Percentiles rank a stretch among this genome's conserved stretches.
Evolutionary conservation across 2,113 vertebrate genomes (phyloP).

Genomic region (Colinus virginianus): DNA sequence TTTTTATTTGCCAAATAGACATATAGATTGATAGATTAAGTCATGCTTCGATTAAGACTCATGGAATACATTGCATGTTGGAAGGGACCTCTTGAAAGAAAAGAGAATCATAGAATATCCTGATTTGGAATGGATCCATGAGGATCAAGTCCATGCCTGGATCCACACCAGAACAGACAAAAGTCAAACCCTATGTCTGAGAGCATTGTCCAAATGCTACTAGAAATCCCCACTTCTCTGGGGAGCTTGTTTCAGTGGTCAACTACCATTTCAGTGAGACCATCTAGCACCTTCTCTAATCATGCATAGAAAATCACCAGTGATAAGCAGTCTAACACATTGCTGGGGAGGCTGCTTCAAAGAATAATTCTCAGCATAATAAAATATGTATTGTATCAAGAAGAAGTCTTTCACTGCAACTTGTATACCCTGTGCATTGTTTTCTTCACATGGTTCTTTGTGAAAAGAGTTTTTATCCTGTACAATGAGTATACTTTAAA

Average conservation of each 20-base stretch:
- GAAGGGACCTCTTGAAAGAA: not conserved
- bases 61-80: not conserved
- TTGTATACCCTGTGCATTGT: not conserved
- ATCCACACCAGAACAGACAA: not conserved
- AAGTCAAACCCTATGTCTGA: not conserved
- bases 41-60: not conserved
- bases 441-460: fast-evolving
- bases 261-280: not conserved
- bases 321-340: not conserved
- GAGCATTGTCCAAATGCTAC: not conserved
- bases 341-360: not conserved
- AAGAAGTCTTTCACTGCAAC: not conserved
- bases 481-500: not conserved
- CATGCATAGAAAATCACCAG: not conserved
- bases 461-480: not conserved
- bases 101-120: not conserved
- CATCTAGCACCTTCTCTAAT: not conserved
- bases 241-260: not conserved
- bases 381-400: not conserved
- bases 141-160: not conserved
- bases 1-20: not conserved
- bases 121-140: not conserved
- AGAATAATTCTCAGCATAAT: not conserved
- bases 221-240: not conserved
- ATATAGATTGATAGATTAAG: not conserved